Evolutionary conservation across 35 echinoderm and acorn worm species (phyloP).

Genomic region (Holothuria glaberrima): DNA sequence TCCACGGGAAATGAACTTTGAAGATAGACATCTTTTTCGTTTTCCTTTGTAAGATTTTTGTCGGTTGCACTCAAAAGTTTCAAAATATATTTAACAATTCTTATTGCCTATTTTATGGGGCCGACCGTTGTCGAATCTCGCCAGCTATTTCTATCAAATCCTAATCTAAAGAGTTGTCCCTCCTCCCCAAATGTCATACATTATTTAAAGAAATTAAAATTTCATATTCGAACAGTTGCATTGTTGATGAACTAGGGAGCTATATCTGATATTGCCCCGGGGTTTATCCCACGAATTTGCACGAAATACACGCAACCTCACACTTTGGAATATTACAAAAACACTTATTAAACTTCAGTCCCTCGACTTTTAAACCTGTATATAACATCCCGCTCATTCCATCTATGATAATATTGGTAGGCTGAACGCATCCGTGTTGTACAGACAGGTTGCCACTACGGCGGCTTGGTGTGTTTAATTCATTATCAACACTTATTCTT

Average conservation of each 20-base stretch:
- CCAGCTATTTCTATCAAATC: constrained; percentile 9
- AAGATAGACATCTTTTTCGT: constrained; percentile 30
- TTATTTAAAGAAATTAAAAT: constrained; percentile 42
- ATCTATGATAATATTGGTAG: no score
- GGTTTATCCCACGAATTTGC: constrained; percentile 40
- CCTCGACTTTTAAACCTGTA: not conserved
- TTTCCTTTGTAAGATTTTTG: not conserved
- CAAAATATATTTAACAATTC: constrained; percentile 23
- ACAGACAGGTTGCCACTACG: no score
- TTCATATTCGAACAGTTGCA: constrained; percentile 24
- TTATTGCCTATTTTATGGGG: constrained; percentile 12
- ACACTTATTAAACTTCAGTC: constrained; percentile 9
- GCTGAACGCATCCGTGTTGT: no score
- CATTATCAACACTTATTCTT: no score
- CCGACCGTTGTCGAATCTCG: not conserved
- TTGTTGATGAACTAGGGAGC: constrained; percentile 22
- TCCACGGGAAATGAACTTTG: constrained; percentile 13
- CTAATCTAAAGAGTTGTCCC: not conserved
- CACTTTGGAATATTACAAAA: constrained; percentile 44
- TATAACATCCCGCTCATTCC: no score
- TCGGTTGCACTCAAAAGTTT: constrained; percentile 1
- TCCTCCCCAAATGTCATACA: constrained; percentile 8
- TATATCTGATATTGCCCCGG: constrained; percentile 29
- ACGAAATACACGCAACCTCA: constrained; percentile 35
- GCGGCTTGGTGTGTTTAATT: no score